Percentiles rank a stretch among this genome's conserved stretches.
phyloP scores from a whole-genome alignment of 2,888 invertebrate species.

The Aproaerema taeniolella region DNA sequence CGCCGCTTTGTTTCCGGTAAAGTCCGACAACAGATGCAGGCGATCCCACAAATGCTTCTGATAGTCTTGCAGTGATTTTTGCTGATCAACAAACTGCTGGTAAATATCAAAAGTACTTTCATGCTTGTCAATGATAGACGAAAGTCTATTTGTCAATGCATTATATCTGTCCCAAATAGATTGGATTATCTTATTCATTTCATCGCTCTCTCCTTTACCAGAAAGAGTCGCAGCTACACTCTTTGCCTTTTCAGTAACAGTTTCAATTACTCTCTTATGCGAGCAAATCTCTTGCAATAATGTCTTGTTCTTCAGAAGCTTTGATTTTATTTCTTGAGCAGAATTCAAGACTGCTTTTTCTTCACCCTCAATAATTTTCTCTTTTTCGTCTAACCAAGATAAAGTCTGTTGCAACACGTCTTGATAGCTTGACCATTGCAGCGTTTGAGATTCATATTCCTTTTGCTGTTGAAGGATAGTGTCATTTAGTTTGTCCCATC shows the following conservation, averaged over 20 bases:
- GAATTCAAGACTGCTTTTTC: conserved; percentile 85
- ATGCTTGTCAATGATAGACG: conserved; percentile 82
- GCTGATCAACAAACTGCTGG: conserved; percentile 91
- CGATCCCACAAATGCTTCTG: conserved; percentile 95
- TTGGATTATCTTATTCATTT: conserved; percentile 82
- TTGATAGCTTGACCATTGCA: conserved; percentile 91
- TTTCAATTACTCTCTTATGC: conserved; percentile 93
- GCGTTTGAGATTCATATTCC: conserved; percentile 87
- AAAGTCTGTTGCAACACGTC: conserved; percentile 89
- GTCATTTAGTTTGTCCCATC: conserved; percentile 93
- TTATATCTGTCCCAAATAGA: conserved; percentile 88
- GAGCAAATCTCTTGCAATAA: conserved; percentile 92
- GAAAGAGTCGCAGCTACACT: conserved; percentile 78
- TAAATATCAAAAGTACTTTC: conserved; percentile 88
- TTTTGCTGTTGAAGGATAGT: conserved; percentile 91
- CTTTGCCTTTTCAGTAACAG: conserved; percentile 92
- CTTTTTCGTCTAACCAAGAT: conserved; percentile 91
- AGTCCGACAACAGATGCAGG: conserved; percentile 88
- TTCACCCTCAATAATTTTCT: conserved; percentile 84
- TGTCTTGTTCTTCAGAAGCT: conserved; percentile 90
- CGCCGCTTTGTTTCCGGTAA: conserved; percentile 90
- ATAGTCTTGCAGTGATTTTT: conserved; percentile 92
- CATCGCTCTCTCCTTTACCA: conserved; percentile 74
- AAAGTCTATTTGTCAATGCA: conserved; percentile 80
- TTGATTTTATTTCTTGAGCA: conserved; percentile 90